Conservation (phyloP, 2,113 vertebrate genomes). For the Microcebus tavaratra region DNA sequence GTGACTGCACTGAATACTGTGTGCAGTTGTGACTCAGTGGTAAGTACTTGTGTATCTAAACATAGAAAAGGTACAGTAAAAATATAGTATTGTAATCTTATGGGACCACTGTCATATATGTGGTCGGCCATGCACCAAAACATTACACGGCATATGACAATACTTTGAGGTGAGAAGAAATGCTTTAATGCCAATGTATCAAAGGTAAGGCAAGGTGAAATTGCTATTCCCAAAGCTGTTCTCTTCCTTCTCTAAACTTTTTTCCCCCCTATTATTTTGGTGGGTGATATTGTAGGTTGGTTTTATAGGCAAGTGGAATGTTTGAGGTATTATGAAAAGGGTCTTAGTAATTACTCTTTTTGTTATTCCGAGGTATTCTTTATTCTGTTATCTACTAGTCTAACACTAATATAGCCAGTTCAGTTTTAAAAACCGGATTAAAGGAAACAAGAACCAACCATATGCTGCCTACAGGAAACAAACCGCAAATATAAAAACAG, state of each 20-base stretch:
- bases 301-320: not conserved
- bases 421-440: not conserved
- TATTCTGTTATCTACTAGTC: not conserved
- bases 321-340: not conserved
- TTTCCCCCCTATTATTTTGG: not conserved
- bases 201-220: not conserved
- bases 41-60: not conserved
- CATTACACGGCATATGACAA: rapidly evolving
- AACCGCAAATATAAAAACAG: not conserved
- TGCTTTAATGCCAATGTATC: not conserved
- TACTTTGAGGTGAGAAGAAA: not conserved
- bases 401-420: not conserved
- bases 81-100: not conserved
- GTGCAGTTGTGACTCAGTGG: not conserved
- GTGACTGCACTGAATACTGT: not conserved
- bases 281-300: not conserved
- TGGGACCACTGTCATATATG: not conserved
- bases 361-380: not conserved
- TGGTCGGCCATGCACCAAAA: not conserved
- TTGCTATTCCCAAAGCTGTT: not conserved
- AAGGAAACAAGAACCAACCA: not conserved
- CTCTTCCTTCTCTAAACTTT: not conserved
- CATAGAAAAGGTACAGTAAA: not conserved
- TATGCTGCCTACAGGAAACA: not conserved
- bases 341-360: not conserved